Evolutionary conservation across 2,797 vertebrate species (phyloP).

Genomic region (Potorous gilbertii): DNA sequence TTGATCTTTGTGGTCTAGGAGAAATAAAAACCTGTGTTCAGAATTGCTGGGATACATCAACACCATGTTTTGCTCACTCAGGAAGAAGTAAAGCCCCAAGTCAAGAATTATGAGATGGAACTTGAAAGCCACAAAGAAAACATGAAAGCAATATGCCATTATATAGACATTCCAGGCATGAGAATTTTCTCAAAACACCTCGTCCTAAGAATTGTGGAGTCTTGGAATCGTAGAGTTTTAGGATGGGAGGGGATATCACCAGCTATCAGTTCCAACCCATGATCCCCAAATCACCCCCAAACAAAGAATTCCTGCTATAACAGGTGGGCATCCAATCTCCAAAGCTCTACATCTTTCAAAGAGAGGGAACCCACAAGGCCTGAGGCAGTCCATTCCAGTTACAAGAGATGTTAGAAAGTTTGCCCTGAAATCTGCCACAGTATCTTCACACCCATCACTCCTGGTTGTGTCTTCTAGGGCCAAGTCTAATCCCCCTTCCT

Average conservation of each 20-base stretch:
- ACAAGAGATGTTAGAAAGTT: background rate
- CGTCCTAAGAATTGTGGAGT: background rate
- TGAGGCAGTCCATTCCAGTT: background rate
- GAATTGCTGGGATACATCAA: background rate
- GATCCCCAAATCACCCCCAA: background rate
- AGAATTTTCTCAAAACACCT: background rate
- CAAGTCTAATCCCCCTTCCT: background rate
- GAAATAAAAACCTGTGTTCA: slow-evolving; percentile 46
- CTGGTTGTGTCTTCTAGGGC: background rate
- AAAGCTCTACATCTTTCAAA: background rate
- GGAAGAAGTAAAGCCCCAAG: background rate
- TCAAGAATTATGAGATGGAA: background rate
- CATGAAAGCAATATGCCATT: background rate
- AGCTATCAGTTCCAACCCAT: background rate
- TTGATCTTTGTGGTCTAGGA: slow-evolving; percentile 69
- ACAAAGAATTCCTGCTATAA: background rate
- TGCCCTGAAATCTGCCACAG: background rate
- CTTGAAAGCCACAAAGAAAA: background rate
- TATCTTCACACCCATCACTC: background rate
- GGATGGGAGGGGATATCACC: background rate
- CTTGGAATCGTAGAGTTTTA: background rate
- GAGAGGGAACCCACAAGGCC: background rate
- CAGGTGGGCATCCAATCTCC: background rate
- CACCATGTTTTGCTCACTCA: background rate
- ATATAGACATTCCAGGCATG: background rate